These are phyloP conservation scores for Uloborus plumipes DNA, from an alignment of 2,888 invertebrate genomes.

Conservation along the genomic window DNA sequence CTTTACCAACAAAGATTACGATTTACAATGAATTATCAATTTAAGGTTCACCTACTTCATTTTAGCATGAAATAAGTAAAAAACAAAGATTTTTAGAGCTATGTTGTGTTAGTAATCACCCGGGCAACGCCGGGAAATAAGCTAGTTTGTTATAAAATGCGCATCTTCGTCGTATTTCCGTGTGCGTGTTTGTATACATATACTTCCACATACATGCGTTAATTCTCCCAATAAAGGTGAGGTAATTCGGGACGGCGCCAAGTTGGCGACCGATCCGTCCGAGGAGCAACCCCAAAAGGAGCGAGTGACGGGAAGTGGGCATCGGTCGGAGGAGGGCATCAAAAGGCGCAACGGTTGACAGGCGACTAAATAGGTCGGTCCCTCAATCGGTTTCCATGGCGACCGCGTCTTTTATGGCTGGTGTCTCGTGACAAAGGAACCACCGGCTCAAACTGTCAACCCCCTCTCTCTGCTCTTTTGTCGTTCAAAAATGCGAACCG, in stretches of 20 bases:
- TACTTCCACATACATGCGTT: too few species aligned
- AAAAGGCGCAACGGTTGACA: conserved; percentile 61
- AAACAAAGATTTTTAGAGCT: too few species aligned
- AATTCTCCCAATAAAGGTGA: too few species aligned
- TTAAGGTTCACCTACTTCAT: too few species aligned
- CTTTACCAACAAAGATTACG: too few species aligned
- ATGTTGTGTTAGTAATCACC: too few species aligned
- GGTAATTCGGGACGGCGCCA: conserved; percentile 4
- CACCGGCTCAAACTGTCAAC: conserved; percentile 47
- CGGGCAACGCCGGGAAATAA: too few species aligned
- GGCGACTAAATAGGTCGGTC: conserved; percentile 57
- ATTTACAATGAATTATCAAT: too few species aligned
- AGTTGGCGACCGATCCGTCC: neutral
- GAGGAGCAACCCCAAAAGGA: conserved; percentile 21
- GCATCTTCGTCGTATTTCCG: too few species aligned
- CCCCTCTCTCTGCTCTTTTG: conserved; percentile 42
- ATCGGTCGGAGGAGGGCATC: conserved; percentile 30
- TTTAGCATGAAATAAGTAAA: too few species aligned
- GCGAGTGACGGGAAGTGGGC: conserved; percentile 50
- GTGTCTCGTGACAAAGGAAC: conserved; percentile 46
- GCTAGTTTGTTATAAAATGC: too few species aligned
- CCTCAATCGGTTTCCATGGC: conserved; percentile 56
- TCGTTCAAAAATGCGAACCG: conserved; percentile 53
- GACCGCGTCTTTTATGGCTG: conserved; percentile 25
- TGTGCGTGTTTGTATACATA: too few species aligned